Conservation (phyloP, 2,888 invertebrate genomes). For the Agrilus cyanescens region DNA sequence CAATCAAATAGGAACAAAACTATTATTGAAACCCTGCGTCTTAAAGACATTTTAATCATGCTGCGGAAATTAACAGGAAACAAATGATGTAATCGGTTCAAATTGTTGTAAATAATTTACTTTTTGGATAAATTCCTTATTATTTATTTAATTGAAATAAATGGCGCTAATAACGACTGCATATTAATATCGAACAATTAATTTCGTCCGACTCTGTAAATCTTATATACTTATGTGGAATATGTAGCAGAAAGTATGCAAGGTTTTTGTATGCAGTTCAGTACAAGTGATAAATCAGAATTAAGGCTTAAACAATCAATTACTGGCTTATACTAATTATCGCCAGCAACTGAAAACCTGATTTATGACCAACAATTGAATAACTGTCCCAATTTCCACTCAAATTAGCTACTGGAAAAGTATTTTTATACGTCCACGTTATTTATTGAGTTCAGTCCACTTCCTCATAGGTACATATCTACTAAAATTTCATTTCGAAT, state of each 20-base stretch:
- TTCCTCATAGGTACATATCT: conserved; percentile 7
- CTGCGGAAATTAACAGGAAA: no score
- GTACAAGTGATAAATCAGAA: conserved; percentile 27
- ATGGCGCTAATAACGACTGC: no score
- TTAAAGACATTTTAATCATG: no score
- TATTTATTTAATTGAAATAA: no score
- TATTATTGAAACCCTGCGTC: no score
- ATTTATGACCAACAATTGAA: conserved; percentile 29
- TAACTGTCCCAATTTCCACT: conserved; percentile 25
- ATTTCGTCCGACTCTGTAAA: no score
- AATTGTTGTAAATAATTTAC: no score
- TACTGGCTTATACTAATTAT: conserved; percentile 31
- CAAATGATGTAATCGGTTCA: no score
- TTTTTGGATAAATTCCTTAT: no score
- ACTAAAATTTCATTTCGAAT: conserved; percentile 1
- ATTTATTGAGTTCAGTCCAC: conserved; percentile 21
- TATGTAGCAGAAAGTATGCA: neutral
- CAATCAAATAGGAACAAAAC: no score
- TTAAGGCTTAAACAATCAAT: conserved; percentile 30
- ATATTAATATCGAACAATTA: no score
- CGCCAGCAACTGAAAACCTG: conserved; percentile 26
- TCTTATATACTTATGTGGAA: no score
- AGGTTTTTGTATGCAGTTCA: conserved; percentile 11
- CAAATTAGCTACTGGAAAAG: conserved; percentile 18
- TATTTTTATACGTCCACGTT: conserved; percentile 15